These are phyloP conservation scores for Cichlasoma orientale DNA, from an alignment of 2,797 vertebrate genomes.

Conservation along the genomic window DNA sequence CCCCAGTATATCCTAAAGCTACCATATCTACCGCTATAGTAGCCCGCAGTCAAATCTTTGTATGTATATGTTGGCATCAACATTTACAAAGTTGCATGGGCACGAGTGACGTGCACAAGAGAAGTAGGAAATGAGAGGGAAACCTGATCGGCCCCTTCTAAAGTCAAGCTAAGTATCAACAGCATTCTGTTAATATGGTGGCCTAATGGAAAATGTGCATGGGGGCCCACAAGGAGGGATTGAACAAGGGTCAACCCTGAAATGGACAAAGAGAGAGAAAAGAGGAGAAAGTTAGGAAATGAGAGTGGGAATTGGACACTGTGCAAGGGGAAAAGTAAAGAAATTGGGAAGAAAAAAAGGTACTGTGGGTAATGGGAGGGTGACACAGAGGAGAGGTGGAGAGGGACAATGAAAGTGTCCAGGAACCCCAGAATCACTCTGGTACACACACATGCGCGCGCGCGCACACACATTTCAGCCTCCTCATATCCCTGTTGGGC, in stretches of 20 bases:
- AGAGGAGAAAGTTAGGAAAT: constrained; percentile 30
- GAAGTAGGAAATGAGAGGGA: constrained; percentile 50
- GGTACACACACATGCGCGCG: constrained; percentile 3
- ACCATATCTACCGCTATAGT: no score
- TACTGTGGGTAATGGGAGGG: constrained; percentile 6
- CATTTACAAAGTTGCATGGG: constrained; percentile 1
- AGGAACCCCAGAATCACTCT: constrained; percentile 50
- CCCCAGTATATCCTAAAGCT: background rate
- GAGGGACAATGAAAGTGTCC: constrained; percentile 63
- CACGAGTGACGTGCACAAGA: background rate
- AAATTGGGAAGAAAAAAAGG: constrained; percentile 16
- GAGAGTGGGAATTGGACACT: constrained; percentile 29
- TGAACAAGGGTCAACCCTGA: constrained; percentile 61
- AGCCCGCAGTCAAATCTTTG: background rate
- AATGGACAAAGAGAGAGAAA: constrained; percentile 41
- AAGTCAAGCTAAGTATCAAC: constrained; percentile 75
- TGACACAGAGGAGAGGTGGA: constrained; percentile 25
- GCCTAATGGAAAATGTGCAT: constrained; percentile 83
- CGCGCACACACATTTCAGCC: background rate
- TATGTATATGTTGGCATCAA: constrained; percentile 9
- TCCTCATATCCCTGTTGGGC: constrained; percentile 56
- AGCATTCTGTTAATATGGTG: constrained; percentile 74
- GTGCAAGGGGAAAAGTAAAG: constrained; percentile 15
- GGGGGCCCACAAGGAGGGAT: constrained; percentile 67
- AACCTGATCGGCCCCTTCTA: constrained; percentile 53